Evolutionary conservation across 2,113 vertebrate species (phyloP).

Genomic region (Sprattus sprattus): DNA sequence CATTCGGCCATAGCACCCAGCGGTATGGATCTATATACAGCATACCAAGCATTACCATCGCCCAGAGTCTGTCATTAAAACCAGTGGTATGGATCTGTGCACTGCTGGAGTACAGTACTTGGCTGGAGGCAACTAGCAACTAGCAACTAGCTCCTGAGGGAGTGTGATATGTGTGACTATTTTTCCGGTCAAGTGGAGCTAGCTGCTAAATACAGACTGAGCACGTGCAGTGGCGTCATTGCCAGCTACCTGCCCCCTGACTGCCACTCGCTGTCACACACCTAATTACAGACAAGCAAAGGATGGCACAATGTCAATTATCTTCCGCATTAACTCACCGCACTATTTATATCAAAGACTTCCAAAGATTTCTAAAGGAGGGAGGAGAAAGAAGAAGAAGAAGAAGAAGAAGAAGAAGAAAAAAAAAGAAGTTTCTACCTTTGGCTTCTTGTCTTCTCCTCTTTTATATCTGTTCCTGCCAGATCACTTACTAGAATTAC

Average conservation of each 20-base stretch:
- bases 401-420: conserved; percentile 14
- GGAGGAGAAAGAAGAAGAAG: conserved; percentile 2
- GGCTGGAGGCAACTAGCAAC: neutral
- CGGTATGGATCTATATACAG: neutral
- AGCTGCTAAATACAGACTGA: conserved; percentile 47
- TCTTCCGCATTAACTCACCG: conserved; percentile 52
- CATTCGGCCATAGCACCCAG: neutral
- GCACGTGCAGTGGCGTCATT: conserved; percentile 1
- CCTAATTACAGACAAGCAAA: conserved; percentile 66
- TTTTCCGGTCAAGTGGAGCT: neutral
- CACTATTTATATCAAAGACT: conserved; percentile 55
- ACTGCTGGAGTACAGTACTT: neutral
- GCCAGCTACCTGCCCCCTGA: conserved; percentile 46
- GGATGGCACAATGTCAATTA: conserved; percentile 62
- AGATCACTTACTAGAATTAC: conserved; percentile 57
- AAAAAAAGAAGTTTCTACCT: conserved; percentile 21
- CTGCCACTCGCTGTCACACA: conserved; percentile 64
- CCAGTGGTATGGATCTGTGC: conserved; percentile 12
- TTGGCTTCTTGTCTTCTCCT: conserved; percentile 46
- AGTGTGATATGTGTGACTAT: neutral
- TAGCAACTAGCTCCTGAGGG: neutral
- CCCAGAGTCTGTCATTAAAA: conserved; percentile 13
- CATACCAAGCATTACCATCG: neutral
- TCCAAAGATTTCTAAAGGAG: conserved; percentile 38
- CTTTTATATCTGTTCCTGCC: conserved; percentile 64